Evolutionary conservation across 2,888 invertebrate species (phyloP), one percentile per base, ranked within the genome.

Genomic region (Lasius platythorax): DNA sequence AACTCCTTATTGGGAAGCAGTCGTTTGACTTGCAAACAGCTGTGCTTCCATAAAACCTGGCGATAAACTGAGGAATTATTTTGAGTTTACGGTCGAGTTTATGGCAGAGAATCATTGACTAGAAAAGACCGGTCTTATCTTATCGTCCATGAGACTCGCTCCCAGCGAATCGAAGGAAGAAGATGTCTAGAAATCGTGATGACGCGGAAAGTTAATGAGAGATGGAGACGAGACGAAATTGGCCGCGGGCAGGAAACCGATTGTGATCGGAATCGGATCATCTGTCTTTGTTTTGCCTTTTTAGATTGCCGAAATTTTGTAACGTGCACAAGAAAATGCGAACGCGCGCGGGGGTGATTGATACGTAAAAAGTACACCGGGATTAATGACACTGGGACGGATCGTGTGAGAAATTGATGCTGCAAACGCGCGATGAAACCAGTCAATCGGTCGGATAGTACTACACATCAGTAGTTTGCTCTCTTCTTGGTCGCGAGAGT

Each of bases 31-130:
- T 30, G 50, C 64, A 46, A 37, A 85, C 53, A 33, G 58, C 53
- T 76, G 58, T 83, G 72, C 86, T 88, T 85, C 88, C 89, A 91
- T 91, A 91, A 91, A 91, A 87, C 53, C 85, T 78, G 87, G 83
- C 84, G 91, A 90, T 91, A 91, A 91, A 91, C 86, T 91, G 91
- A 91, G 84, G 87, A 88, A 89, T 90, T 84, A 83, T 87, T 91
- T 91, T n/a, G 5, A n/a, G 8, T 53, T 53, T 91, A 91, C 85
- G 86, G 79, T 82, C 88, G 83, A 84, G 68, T 91, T 91, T 91
- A 91, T 91, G 74, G 85, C 83, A 86, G 30, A 88, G 84, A 85
- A 81, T 88, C 86, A 85, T 85, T 86, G 76, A 64, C 74, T 88
- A 86, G 76, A 89, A 83, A 86, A 64, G 85, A 81, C 84, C 83